phyloP scores from a whole-genome alignment of 1,140 invertebrate species.

The Leptestheria dahalacensis region DNA sequence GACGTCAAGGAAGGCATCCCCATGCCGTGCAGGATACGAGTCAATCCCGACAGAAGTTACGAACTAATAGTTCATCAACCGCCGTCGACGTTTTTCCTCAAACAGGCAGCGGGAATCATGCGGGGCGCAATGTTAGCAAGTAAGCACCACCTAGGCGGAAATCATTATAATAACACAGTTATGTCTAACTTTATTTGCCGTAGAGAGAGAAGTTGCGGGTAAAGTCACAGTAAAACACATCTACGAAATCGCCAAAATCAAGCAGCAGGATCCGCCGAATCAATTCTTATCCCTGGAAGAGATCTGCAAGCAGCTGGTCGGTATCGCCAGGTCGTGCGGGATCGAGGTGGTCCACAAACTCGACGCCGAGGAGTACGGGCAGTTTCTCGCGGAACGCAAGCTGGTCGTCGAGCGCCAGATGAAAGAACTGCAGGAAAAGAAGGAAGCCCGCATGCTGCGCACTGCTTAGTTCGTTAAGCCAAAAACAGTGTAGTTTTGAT shows the following conservation, averaged over 20 bases:
- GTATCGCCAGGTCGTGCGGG: constrained; percentile 57
- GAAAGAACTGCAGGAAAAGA: constrained; percentile 62
- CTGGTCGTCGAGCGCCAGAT: constrained; percentile 54
- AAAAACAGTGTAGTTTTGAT: too few species aligned
- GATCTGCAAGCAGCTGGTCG: constrained; percentile 64
- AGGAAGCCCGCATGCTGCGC: constrained; percentile 84
- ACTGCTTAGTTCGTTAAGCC: constrained; percentile 28
- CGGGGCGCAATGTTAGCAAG: constrained; percentile 63
- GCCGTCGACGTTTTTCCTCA: constrained; percentile 70
- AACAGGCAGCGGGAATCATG: constrained; percentile 83
- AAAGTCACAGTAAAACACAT: constrained; percentile 90
- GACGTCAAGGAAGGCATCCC: constrained; percentile 86
- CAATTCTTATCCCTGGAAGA: constrained; percentile 49
- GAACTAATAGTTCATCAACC: constrained; percentile 69
- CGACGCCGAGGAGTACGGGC: constrained; percentile 61
- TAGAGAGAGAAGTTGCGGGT: constrained; percentile 63
- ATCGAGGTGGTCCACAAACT: constrained; percentile 72
- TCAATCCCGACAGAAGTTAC: constrained; percentile 78
- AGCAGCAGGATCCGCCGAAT: constrained; percentile 64
- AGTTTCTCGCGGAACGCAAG: constrained; percentile 68
- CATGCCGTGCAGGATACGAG: constrained; percentile 57
- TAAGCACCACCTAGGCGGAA: too few species aligned
- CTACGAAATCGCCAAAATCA: constrained; percentile 96
- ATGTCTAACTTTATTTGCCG: too few species aligned
- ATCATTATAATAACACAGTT: too few species aligned